Evolutionary conservation across 23 tunicate genomes (phyloP).

Genomic region (Trididemnum clinides): DNA sequence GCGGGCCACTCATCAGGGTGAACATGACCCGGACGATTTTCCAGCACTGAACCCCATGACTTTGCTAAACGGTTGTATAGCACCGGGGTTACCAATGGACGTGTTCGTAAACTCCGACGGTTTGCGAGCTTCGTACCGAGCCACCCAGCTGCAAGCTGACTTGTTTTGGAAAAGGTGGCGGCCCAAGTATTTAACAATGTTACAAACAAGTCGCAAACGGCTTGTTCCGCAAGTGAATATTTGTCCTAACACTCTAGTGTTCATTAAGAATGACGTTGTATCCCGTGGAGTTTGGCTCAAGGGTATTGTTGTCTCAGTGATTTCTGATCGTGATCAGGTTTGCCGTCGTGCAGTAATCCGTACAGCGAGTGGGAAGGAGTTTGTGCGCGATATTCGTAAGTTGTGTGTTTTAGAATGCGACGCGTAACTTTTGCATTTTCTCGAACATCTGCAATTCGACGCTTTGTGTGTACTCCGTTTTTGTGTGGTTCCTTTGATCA

Average conservation of each 20-base stretch:
- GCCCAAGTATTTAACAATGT: not conserved
- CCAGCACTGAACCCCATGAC: conserved; percentile 14
- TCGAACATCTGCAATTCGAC: too few species aligned
- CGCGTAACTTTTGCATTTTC: too few species aligned
- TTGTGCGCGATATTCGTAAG: conserved; percentile 38
- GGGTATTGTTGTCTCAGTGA: conserved; percentile 25
- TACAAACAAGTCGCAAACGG: conserved; percentile 40
- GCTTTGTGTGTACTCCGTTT: too few species aligned
- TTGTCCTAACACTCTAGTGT: not conserved
- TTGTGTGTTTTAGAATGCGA: conserved; percentile 21
- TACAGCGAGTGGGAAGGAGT: not conserved
- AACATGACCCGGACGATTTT: conserved; percentile 16
- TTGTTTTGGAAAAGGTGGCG: conserved; percentile 36
- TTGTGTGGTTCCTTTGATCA: too few species aligned
- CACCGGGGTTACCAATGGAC: conserved; percentile 28
- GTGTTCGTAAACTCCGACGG: conserved; percentile 32
- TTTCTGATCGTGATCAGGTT: conserved; percentile 20
- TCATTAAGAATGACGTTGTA: not conserved
- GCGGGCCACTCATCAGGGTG: conserved; percentile 23
- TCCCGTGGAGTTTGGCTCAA: conserved; percentile 33
- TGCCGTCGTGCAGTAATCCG: conserved; percentile 28
- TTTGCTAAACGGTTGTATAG: conserved; percentile 22
- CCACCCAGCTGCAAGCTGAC: not conserved
- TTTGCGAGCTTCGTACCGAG: not conserved
- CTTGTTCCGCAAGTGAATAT: conserved; percentile 10